Base-by-base conservation (phyloP, 2,113 vertebrate species). In the Paramisgurnus dabryanus region DNA sequence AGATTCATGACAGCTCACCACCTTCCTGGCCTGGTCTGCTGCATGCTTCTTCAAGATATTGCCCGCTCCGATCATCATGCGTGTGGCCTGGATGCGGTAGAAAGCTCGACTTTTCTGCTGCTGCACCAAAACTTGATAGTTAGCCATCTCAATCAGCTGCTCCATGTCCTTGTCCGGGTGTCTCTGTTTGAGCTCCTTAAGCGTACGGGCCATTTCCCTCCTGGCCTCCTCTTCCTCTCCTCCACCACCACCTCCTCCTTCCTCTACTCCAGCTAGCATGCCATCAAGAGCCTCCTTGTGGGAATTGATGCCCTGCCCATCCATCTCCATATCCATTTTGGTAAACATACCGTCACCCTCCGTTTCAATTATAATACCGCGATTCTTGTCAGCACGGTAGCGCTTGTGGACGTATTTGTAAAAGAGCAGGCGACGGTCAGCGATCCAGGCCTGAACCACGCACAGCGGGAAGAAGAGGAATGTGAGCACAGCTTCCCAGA, bases 41-140 rank as follows among this genome's bases (percentile, higher is more conserved):
- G 94, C 94, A 7, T 95, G 95, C 78, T 94, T 94, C 80, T 95
- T 95, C 75, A 95, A 85, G 71, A 95, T 94, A 89, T 95, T 95
- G 0, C 95, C 95, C 0, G 94, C 95, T 15, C 95, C 95, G 1
- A 94, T 95, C 94, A 95, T 94, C 93, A 95, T 94, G 49, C 95
- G 93, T 0, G 95, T 95, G 68, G 95, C 95, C 34, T 95, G 95
- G 27, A 95, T 95, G 41, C 95, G 93, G 80, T 95, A 95, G 85
- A 95, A 95, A 45, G 95, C 95, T 3, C 95, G 86, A 85, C 94
- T 95, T 87, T 95, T 95, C 89, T 94, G 94, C 66, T 95, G 95
- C 57, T 95, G 94, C 47, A 94, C 91, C 82, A 95, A 80, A 1
- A 93, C 92, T 58, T 95, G 94, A 84, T 95, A 95, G 88, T 95